phyloP scores from a whole-genome alignment of 2,797 vertebrate genomes.

The Malacoctenus gilli region DNA sequence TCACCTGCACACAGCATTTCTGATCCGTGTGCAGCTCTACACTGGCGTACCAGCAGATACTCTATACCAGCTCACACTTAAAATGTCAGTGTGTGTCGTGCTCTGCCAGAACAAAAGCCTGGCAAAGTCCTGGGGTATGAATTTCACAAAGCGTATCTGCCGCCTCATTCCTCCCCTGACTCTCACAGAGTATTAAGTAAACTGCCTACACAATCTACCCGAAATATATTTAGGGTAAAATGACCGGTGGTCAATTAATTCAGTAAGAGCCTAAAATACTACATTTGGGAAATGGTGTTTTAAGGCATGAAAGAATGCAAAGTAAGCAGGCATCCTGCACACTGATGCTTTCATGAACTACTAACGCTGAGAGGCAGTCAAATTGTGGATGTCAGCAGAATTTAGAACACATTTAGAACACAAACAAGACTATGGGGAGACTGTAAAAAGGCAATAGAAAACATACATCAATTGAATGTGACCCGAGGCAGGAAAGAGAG shows the following conservation, averaged over 20 bases:
- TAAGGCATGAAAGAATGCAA: conserved; percentile 5
- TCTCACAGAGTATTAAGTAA: neutral
- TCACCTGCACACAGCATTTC: conserved; percentile 19
- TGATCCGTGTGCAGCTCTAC: conserved; percentile 1
- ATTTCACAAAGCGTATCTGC: neutral
- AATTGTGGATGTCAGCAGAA: too few relatives aligned
- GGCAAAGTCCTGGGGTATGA: neutral
- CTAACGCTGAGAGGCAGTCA: too few relatives aligned
- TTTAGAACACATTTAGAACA: too few relatives aligned
- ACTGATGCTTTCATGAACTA: conserved; percentile 2
- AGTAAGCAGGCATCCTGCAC: conserved; percentile 11
- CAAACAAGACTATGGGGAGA: too few relatives aligned
- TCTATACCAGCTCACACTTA: neutral
- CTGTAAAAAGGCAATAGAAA: too few relatives aligned
- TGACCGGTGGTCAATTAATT: conserved; percentile 9
- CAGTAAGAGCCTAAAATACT: neutral
- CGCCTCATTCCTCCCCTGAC: neutral
- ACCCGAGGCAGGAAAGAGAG: too few relatives aligned
- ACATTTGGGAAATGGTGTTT: conserved; percentile 4
- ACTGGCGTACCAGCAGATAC: conserved; percentile 18
- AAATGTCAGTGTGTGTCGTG: conserved; percentile 23
- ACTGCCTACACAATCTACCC: neutral
- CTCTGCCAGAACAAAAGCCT: conserved; percentile 6
- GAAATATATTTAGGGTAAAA: neutral
- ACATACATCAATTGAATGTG: too few relatives aligned